phyloP scores from a whole-genome alignment of 2,888 invertebrate species.

The Athalia rosae region DNA sequence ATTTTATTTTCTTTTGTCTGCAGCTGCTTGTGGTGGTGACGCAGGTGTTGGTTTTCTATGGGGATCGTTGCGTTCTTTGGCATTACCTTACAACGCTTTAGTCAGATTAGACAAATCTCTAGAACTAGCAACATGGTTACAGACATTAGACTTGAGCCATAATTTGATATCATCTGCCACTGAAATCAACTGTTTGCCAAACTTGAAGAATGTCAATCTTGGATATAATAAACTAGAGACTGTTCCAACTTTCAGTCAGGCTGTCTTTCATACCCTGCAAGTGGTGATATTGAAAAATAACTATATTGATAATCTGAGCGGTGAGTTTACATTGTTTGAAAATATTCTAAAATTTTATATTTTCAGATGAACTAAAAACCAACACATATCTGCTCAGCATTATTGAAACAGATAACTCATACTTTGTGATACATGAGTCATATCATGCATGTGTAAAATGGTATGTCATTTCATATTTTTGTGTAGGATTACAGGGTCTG shows the following conservation, averaged over 20 bases:
- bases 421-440: neutral
- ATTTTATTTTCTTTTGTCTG: conserved; percentile 42
- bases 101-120: conserved; percentile 76
- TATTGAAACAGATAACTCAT: neutral
- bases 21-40: conserved; percentile 77
- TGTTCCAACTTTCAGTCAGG: conserved; percentile 77
- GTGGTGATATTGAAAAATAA: conserved; percentile 79
- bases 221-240: conserved; percentile 78
- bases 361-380: neutral
- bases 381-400: neutral
- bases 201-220: conserved; percentile 79
- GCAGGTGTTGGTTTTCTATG: conserved; percentile 78
- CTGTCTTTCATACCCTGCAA: conserved; percentile 76
- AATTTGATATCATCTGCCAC: conserved; percentile 77
- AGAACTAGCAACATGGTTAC: conserved; percentile 78
- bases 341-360: conserved; percentile 25
- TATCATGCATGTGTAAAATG: too few species aligned
- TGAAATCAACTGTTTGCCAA: conserved; percentile 77
- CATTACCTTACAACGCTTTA: conserved; percentile 78
- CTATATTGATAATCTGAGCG: conserved; percentile 78
- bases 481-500: conserved; percentile 74
- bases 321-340: conserved; percentile 58
- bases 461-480: neutral
- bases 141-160: conserved; percentile 80
- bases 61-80: conserved; percentile 77